Percentiles rank a stretch among this genome's conserved stretches.
These are phyloP conservation scores for Pyrochroa serraticornis DNA, from an alignment of 2,888 invertebrate species.

Conservation along the genomic window DNA sequence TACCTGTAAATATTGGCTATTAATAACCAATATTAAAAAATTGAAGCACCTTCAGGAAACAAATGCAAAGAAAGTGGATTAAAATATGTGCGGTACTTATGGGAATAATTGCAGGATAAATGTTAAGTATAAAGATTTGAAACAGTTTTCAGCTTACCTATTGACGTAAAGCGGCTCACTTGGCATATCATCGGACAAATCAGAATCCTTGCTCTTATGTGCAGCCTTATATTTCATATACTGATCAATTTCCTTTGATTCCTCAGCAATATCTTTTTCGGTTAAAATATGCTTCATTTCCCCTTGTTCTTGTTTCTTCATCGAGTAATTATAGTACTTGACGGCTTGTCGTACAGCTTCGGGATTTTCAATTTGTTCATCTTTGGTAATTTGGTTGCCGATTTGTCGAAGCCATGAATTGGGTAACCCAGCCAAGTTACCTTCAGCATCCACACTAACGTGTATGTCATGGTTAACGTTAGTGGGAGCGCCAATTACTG, in stretches of 20 bases:
- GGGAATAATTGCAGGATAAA: too few relatives aligned
- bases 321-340: constrained; percentile 87
- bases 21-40: too few relatives aligned
- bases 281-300: constrained; percentile 83
- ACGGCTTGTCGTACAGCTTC: constrained; percentile 89
- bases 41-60: too few relatives aligned
- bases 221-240: constrained; percentile 75
- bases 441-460: constrained; percentile 84
- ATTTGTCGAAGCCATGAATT: constrained; percentile 80
- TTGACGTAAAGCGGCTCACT: constrained; percentile 14
- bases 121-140: too few relatives aligned
- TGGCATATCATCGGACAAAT: constrained; percentile 2
- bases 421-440: constrained; percentile 85
- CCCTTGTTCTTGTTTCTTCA: constrained; percentile 74
- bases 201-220: constrained; percentile 66
- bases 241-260: constrained; percentile 81
- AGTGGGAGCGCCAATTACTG: constrained; percentile 82
- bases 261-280: constrained; percentile 79
- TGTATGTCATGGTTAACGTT: constrained; percentile 86
- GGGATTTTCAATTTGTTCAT: constrained; percentile 89
- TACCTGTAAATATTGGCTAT: too few relatives aligned
- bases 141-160: background rate
- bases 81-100: too few relatives aligned
- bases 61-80: too few relatives aligned
- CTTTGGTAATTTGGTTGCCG: constrained; percentile 81